These are phyloP conservation scores for Crocidura indochinensis DNA, from an alignment of 2,797 vertebrate species.

Conservation along the genomic window DNA sequence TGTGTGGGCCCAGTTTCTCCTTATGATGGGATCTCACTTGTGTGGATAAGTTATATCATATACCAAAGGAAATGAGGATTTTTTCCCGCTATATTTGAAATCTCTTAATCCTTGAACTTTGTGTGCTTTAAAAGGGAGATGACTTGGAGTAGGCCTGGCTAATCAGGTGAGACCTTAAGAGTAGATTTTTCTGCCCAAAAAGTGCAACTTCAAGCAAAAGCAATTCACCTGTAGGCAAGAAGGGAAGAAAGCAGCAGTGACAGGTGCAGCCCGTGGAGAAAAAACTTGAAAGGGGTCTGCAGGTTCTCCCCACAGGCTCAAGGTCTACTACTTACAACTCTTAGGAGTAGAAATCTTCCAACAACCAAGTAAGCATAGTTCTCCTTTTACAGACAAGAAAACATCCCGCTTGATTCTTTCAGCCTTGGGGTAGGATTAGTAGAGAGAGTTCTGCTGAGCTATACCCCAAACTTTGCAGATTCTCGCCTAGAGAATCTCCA, in stretches of 20 bases:
- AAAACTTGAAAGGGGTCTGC: neutral
- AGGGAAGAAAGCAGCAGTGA: neutral
- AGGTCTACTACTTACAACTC: neutral
- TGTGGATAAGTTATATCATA: neutral
- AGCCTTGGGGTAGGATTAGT: neutral
- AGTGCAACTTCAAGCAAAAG: neutral
- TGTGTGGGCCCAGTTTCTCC: neutral
- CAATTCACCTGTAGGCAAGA: neutral
- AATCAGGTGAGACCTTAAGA: neutral
- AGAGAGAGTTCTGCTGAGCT: neutral
- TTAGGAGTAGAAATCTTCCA: neutral
- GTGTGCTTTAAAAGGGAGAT: constrained; percentile 16
- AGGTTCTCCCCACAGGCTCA: neutral
- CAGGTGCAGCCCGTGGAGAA: neutral
- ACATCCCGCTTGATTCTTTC: neutral
- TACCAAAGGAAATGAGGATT: neutral
- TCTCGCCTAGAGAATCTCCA: no score
- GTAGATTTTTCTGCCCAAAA: neutral
- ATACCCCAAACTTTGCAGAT: no score
- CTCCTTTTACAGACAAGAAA: neutral
- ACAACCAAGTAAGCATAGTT: neutral
- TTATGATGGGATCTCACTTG: neutral
- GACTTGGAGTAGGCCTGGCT: neutral
- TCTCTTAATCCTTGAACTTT: neutral
- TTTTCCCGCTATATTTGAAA: neutral